phyloP scores from a whole-genome alignment of 2,113 vertebrate genomes.

The Tragelaphus buxtoni region DNA sequence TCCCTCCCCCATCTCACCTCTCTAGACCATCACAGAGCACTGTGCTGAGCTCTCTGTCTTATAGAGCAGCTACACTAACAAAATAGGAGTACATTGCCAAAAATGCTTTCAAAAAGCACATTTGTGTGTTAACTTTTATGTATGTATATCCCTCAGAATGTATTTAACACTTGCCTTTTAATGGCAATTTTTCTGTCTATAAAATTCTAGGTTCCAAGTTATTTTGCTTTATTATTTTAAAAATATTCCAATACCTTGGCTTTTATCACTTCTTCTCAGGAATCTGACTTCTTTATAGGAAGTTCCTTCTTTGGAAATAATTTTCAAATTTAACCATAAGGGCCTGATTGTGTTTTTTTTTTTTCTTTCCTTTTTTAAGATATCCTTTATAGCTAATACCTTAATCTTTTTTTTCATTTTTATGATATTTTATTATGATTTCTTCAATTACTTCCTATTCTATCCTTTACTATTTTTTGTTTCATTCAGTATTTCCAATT shows the following conservation, averaged over 20 bases:
- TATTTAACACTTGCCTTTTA: background rate
- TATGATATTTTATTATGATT: background rate
- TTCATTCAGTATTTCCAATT: background rate
- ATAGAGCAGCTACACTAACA: background rate
- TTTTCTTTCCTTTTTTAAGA: background rate
- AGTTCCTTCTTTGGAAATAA: background rate
- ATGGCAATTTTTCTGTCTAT: background rate
- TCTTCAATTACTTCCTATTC: background rate
- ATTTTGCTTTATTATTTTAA: background rate
- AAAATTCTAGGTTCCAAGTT: background rate
- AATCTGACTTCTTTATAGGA: background rate
- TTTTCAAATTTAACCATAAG: background rate
- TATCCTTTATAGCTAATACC: background rate
- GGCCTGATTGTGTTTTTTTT: too few species aligned
- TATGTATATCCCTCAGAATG: background rate
- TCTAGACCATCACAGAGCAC: background rate
- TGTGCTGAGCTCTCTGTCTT: background rate
- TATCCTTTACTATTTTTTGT: background rate
- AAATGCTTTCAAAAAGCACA: background rate
- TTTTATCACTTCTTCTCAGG: background rate
- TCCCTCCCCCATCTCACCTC: background rate
- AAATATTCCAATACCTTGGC: background rate
- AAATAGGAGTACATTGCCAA: background rate
- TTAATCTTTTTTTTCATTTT: background rate
- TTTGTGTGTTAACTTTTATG: background rate